Evolutionary conservation across 2,113 vertebrate genomes (phyloP), one percentile per base, ranked within the genome.

Genomic region (Sialia sialis): DNA sequence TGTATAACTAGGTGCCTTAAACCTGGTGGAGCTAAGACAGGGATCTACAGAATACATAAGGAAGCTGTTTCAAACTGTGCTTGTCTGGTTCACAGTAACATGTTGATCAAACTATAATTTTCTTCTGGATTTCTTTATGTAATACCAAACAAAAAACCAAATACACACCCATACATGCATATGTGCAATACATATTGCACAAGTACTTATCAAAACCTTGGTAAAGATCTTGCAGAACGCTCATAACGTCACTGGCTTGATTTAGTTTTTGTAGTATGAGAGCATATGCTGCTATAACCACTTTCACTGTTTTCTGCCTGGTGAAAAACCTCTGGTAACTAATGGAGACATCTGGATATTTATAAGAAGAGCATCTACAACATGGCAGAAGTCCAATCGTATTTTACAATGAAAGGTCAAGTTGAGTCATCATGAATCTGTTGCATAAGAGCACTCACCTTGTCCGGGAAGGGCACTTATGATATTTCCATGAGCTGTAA

Each of bases 141-240:
- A 56, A 48, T 34, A 72, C 6, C 4, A 49, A 79, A 26, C 3
- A 4, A 48, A 44, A 49, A 8, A 18, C 11, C 6, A 52, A 27
- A 64, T 15, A 7, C 8, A 30, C 3, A 48, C 7, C 23, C 13
- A 19, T 10, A 36, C 3, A 5, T 1, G 2, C 2, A 0, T 26
- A 17, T 20, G 3, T 16, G 7, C 60, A 15, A 46, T 20, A 26
- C 0, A 0, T 52, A 30, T 52, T 59, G 26, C 22, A 21, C 9
- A 48, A 68, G 3, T 30, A 44, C 46, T 60, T 89, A 34, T 21
- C 26, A 39, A 78, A 84, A 75, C 5, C 20, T 72, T 39, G 69
- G 16, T 30, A 43, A 76, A 56, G 39, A 83, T 7, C 21, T 48
- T 80, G 30, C 36, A 60, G 54, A 82, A 27, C 25, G 19, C 19